Conservation (phyloP, 2,113 vertebrate genomes). For the Bucco capensis region DNA sequence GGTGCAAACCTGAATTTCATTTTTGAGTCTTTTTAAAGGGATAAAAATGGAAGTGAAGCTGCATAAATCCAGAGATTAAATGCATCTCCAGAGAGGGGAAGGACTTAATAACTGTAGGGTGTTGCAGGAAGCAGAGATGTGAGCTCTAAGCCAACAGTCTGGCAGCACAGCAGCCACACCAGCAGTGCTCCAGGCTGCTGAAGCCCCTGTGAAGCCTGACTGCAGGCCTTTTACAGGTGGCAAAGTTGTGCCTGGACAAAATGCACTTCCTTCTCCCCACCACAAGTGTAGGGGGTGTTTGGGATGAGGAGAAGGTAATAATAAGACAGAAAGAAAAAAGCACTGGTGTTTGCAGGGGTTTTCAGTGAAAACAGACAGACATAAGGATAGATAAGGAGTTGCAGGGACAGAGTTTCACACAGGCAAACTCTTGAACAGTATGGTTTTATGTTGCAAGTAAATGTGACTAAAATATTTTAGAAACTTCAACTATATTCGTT, state of each 20-base stretch:
- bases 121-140: not conserved
- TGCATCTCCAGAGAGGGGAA: not conserved
- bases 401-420: not conserved
- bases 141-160: not conserved
- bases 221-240: not conserved
- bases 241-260: not conserved
- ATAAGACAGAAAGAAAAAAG: not conserved
- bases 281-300: rapidly evolving
- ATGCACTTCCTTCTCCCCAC: not conserved
- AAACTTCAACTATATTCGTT: not conserved
- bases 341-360: not conserved
- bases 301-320: not conserved
- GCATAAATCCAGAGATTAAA: not conserved
- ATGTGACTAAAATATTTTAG: not conserved
- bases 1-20: not conserved
- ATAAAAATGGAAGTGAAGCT: not conserved
- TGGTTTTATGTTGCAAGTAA: not conserved
- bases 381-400: not conserved
- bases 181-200: not conserved
- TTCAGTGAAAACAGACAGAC: not conserved
- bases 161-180: not conserved
- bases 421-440: not conserved
- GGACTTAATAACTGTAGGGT: not conserved
- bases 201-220: not conserved
- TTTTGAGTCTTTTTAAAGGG: not conserved